phyloP scores from a whole-genome alignment of 1,140 invertebrate genomes.

The Ips nitidus region DNA sequence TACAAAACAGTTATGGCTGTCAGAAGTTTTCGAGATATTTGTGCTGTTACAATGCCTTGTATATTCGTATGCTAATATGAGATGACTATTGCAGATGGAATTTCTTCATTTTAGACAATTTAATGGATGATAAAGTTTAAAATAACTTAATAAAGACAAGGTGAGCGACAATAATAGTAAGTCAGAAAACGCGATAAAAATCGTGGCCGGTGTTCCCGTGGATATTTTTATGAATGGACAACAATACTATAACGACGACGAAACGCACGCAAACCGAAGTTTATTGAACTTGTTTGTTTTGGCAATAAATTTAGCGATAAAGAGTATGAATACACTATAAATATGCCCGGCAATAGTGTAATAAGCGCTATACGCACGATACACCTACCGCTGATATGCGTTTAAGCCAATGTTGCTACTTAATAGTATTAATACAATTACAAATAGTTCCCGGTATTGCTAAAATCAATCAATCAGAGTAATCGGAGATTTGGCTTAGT shows the following conservation, averaged over 20 bases:
- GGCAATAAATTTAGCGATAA: slow-evolving; percentile 27
- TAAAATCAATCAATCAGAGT: too few relatives aligned
- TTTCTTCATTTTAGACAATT: too few relatives aligned
- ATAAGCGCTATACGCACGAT: background rate
- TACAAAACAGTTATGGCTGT: too few relatives aligned
- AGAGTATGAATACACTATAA: slow-evolving; percentile 10
- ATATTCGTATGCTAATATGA: too few relatives aligned
- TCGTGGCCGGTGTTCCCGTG: background rate
- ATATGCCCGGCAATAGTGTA: slow-evolving; percentile 1
- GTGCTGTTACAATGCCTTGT: too few relatives aligned
- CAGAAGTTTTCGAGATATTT: too few relatives aligned
- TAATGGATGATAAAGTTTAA: too few relatives aligned
- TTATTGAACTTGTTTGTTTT: slow-evolving; percentile 24
- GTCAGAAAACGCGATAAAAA: slow-evolving; percentile 22
- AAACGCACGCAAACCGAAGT: slow-evolving; percentile 18
- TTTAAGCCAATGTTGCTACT: background rate
- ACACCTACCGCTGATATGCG: slow-evolving; percentile 3
- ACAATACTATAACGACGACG: background rate
- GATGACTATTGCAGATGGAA: too few relatives aligned
- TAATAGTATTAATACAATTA: too few relatives aligned
- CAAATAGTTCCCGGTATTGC: too few relatives aligned
- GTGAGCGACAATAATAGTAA: slow-evolving; percentile 21
- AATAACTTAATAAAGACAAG: background rate
- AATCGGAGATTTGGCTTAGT: too few relatives aligned
- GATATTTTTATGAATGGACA: slow-evolving; percentile 22